Evolutionary conservation across 2,113 vertebrate species (phyloP), one percentile per base, ranked within the genome.

Genomic region (Pavo muticus): DNA sequence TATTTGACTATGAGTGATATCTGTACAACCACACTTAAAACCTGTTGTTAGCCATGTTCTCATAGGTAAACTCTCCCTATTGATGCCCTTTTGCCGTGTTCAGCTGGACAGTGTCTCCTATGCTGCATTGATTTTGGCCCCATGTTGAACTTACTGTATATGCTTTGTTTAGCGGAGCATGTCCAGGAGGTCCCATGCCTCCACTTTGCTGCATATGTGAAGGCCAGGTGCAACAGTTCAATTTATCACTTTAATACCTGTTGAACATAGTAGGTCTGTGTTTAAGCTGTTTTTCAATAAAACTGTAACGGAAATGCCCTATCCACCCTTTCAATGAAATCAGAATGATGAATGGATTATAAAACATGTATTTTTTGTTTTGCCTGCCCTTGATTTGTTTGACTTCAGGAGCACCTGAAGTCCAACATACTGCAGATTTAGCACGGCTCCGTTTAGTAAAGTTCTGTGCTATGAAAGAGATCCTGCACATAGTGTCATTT

Each of bases 111-210:
- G 10, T 20, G 1, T 16, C 4, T 7, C 61, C 71, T 13, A 21
- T 54, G 15, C 2, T 48, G 20, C 7, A 1, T 8, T 25, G 10
- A 5, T 50, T 68, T 85, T 35, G 4, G 9, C 45, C 12, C 30
- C 6, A 3, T 0, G 3, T 8, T 13, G 29, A 67, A 23, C 4
- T 48, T 8, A 14, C 15, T 6, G 24, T 10, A 39, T 0, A 13
- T 4, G 3, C 25, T 39, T 67, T 57, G 16, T 29, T 84, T 39
- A 60, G 13, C 21, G 9, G 29, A 63, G 25, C 3, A 2, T 15
- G 42, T 29, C 50, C 4, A 3, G 11, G 24, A 44, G 56, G 39
- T 81, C 44, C 18, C 19, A 8, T 0, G 14, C 16, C n/a, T 68
- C 29, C 23, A 12, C 60, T 37, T 21, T 12, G 15, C 11, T 37